Base-by-base conservation (phyloP, 1,140 invertebrate species). In the Pinna nobilis region DNA sequence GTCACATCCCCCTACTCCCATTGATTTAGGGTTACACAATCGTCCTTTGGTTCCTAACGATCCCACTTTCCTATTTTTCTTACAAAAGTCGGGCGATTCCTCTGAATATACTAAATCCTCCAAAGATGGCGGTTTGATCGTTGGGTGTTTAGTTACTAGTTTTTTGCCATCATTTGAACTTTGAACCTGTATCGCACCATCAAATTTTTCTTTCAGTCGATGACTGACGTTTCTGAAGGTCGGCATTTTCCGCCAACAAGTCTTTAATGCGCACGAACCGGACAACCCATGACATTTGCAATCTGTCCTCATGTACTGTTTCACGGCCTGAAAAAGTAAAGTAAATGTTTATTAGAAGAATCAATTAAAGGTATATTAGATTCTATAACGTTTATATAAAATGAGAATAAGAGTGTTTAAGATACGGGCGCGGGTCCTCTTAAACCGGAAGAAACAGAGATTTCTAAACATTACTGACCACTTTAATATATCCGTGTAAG, bases 211-310 rank as follows among this genome's bases (percentile, higher is more conserved):
- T 91, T 95, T 86, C 35, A 98, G 91, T 51, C 92, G 92, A 74
- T 94, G 93, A 30, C 95, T 96, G 55, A 97, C 93, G 81, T 93
- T 91, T 59, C 93, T 90, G 91, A 98, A 98, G 23, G 92, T 92
- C 9, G 95, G 95, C 85, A 97, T 90, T 49, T 94, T 95, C 86
- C 93, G 93, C 97, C 97, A 99, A 88, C 97, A 99, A 2, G 97
- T 98, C 87, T 95, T 94, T 89, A 98, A 92, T 6, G 95, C 95
- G 86, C 97, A 99, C 50, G 96, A 97, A 1, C 97, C 97, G 47
- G 96, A 97, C 33, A 99, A 95, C 4, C 97, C 97, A 88, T 98
- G 97, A 86, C 97, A 98, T 89, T 97, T 98, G 91, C 97, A 98
- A 63, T 80, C 82, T n/a, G 72, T 74, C 9, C 80, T 69, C 85